Conservation (phyloP, 2,113 vertebrate species). For the Hemibagrus wyckioides region DNA sequence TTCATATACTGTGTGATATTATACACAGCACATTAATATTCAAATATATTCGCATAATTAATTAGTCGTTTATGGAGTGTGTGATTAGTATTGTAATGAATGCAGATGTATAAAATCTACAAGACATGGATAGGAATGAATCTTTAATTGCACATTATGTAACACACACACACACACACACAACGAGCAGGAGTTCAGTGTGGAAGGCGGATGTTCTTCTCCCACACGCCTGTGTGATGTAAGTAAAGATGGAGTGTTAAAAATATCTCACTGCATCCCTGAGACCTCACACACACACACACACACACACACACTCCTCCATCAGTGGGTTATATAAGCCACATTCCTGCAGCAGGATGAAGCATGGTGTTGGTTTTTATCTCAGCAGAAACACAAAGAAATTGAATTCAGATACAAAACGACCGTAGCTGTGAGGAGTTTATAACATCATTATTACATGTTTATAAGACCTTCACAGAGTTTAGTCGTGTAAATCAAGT, state of each 20-base stretch:
- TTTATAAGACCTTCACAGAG: not conserved
- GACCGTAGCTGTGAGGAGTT: not conserved
- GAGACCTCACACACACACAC: slow-evolving; percentile 21
- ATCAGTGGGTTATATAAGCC: slow-evolving; percentile 26
- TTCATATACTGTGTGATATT: not conserved
- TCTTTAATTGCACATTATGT: not conserved
- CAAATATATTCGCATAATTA: not conserved
- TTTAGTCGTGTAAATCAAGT: not conserved
- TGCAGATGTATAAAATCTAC: not conserved
- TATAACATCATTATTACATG: not conserved
- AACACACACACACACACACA: slow-evolving; percentile 32
- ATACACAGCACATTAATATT: not conserved
- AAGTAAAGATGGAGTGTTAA: slow-evolving; percentile 36
- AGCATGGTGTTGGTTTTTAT: not conserved
- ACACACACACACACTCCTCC: not conserved
- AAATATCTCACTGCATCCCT: slow-evolving; percentile 29
- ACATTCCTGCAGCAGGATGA: not conserved
- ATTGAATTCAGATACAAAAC: not conserved
- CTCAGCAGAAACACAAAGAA: not conserved
- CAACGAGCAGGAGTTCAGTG: not conserved
- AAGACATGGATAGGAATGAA: not conserved
- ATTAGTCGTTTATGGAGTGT: too few relatives aligned
- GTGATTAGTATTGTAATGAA: not conserved
- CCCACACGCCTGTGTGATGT: slow-evolving; percentile 23
- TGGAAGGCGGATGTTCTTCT: slow-evolving; percentile 12